Base-by-base conservation (phyloP, 2,797 vertebrate genomes). In the Syndactyla subalaris region DNA sequence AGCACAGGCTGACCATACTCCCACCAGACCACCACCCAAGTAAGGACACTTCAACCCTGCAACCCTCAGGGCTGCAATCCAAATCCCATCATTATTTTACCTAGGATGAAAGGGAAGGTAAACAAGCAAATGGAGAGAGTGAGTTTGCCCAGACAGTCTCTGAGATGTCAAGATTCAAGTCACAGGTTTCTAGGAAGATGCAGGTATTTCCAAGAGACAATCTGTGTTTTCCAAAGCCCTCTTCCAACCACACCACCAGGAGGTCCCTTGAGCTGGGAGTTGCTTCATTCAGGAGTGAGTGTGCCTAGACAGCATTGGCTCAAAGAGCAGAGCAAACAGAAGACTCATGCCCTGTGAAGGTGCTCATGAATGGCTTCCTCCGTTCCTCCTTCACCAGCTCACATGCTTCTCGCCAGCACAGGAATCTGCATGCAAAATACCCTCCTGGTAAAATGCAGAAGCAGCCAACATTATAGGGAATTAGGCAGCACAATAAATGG, bases 361-460 rank as follows among this genome's bases (percentile, higher is more conserved):
- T 71, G 30, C 38, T 55, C 41, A 38, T 34, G 29, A 93, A 52
- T 1, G 1, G n/a, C 29, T 80, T 80, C 59, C 46, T 70, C 62
- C 1, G 0, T 48, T 49, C 36, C 11, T 27, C 26, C 66, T 65
- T 73, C 38, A 49, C 38, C 2, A 1, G 54, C 34, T 65, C 38
- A 29, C n/a, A 34, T 0, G 0, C 38, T 88, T 74, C 57, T 39
- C 30, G 52, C 34, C 57, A 79, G 63, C 1, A 0, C 48, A 76
- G 71, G 57, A 93, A 89, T 58, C 43, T 46, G 17, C 34, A 23
- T 73, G 52, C 48, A 89, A 61, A 88, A 34, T 22, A 5, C 32
- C 26, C 26, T 76, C 27, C 63, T 45, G 49, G 43, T 88, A 74
- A 93, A 89, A 73, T 24, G 65, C 63, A 91, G 82, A 79, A 66